phyloP scores from a whole-genome alignment of 2,113 vertebrate genomes.

The Epinephelus lanceolatus region DNA sequence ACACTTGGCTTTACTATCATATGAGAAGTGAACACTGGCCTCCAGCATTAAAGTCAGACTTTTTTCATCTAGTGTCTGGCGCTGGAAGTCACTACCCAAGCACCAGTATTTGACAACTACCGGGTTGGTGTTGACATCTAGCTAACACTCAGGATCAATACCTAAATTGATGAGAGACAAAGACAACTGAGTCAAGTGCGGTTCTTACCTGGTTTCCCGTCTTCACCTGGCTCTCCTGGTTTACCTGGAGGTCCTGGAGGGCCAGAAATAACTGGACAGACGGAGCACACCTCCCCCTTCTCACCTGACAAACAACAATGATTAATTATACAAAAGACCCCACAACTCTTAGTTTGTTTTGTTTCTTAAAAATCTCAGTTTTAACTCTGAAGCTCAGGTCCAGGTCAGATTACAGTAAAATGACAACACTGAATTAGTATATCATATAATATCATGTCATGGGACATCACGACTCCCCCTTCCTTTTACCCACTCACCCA shows the following conservation, averaged over 20 bases:
- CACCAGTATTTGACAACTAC: too few species aligned
- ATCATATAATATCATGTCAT: neutral
- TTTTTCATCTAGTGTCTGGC: too few species aligned
- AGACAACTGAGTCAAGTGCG: neutral
- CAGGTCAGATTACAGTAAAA: neutral
- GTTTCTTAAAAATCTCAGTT: neutral
- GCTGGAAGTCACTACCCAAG: too few species aligned
- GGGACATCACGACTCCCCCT: neutral
- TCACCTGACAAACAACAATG: slow-evolving; percentile 69
- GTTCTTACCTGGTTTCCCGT: slow-evolving; percentile 71
- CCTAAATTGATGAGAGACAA: neutral
- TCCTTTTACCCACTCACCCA: slow-evolving; percentile 49
- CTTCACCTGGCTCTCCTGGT: slow-evolving; percentile 66
- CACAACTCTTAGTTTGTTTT: neutral
- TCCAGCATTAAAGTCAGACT: too few species aligned
- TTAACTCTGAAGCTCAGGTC: neutral
- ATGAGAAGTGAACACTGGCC: too few species aligned
- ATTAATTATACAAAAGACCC: neutral
- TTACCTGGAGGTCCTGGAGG: slow-evolving; percentile 58
- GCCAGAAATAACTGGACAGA: slow-evolving; percentile 15
- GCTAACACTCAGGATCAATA: neutral
- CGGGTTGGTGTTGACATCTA: too few species aligned
- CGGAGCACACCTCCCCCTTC: slow-evolving; percentile 68
- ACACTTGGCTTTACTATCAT: too few species aligned
- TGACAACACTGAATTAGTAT: neutral